Percentiles rank a stretch among this genome's conserved stretches.
phyloP scores from a whole-genome alignment of 1,140 invertebrate species.

The Cyphomyrmex costatus region DNA sequence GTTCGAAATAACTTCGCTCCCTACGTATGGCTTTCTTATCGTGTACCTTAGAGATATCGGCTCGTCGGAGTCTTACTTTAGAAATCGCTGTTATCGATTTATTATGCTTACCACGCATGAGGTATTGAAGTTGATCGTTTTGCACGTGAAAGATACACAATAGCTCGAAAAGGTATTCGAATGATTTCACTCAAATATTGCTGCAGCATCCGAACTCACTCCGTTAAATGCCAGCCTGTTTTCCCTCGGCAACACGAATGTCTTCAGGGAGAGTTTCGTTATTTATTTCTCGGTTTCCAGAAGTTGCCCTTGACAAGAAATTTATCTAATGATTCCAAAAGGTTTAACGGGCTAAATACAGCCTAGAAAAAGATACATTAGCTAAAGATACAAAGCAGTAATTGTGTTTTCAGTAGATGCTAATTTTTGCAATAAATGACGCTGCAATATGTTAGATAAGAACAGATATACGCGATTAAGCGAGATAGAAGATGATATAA shows the following conservation, averaged over 20 bases:
- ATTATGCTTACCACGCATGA: neutral
- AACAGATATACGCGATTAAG: too few relatives aligned
- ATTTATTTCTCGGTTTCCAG: conserved; percentile 72
- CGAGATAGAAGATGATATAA: too few relatives aligned
- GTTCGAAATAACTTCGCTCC: neutral
- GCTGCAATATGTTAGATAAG: too few relatives aligned
- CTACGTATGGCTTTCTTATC: conserved; percentile 32
- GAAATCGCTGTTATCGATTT: neutral
- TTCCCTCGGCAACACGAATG: neutral
- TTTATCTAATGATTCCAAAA: too few relatives aligned
- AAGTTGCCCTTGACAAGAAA: conserved; percentile 75
- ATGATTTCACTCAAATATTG: neutral
- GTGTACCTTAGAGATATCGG: conserved; percentile 14
- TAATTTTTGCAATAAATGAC: too few relatives aligned
- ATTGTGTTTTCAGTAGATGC: too few relatives aligned
- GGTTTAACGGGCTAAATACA: too few relatives aligned
- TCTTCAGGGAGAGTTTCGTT: conserved; percentile 27
- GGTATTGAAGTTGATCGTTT: conserved; percentile 13
- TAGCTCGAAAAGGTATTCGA: neutral
- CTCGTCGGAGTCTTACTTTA: neutral
- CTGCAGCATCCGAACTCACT: neutral
- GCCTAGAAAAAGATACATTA: too few relatives aligned
- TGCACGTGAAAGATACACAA: neutral
- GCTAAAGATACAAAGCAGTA: too few relatives aligned
- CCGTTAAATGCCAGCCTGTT: neutral